phyloP scores from a whole-genome alignment of 2,113 vertebrate genomes.

The Dasyurus viverrinus region DNA sequence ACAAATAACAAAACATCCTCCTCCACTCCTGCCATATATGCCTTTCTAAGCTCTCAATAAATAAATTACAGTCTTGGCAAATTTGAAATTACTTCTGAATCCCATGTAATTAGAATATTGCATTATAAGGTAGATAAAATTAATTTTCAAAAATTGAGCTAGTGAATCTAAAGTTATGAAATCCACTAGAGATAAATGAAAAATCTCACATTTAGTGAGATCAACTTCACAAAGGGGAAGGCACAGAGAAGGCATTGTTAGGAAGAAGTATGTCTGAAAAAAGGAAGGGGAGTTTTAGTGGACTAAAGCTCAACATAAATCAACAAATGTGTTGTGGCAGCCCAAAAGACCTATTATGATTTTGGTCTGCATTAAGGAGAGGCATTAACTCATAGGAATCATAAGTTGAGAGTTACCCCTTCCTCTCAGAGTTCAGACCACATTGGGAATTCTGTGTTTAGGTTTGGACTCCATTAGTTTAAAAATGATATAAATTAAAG shows the following conservation, averaged over 20 bases:
- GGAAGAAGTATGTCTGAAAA: background rate
- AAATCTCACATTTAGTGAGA: background rate
- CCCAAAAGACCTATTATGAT: background rate
- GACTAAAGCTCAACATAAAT: background rate
- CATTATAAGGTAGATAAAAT: background rate
- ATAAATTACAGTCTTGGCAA: constrained; percentile 8
- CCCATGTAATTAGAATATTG: constrained; percentile 18
- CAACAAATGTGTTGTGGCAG: background rate
- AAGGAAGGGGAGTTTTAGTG: background rate
- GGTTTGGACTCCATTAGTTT: background rate
- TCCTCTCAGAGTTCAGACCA: background rate
- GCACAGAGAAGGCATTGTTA: background rate
- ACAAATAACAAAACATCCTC: constrained; percentile 10
- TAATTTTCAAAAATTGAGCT: background rate
- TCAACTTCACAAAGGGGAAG: background rate
- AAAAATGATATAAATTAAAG: background rate
- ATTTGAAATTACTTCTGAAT: constrained; percentile 45
- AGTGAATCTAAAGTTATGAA: background rate
- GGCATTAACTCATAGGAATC: background rate
- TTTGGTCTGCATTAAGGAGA: background rate
- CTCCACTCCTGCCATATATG: background rate
- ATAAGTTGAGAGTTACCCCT: background rate
- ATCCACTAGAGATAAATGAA: background rate
- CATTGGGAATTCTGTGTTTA: background rate
- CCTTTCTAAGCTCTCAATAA: background rate